Evolutionary conservation across 1,140 invertebrate genomes (phyloP), one percentile per base, ranked within the genome.

Genomic region (Bradysia coprophila): DNA sequence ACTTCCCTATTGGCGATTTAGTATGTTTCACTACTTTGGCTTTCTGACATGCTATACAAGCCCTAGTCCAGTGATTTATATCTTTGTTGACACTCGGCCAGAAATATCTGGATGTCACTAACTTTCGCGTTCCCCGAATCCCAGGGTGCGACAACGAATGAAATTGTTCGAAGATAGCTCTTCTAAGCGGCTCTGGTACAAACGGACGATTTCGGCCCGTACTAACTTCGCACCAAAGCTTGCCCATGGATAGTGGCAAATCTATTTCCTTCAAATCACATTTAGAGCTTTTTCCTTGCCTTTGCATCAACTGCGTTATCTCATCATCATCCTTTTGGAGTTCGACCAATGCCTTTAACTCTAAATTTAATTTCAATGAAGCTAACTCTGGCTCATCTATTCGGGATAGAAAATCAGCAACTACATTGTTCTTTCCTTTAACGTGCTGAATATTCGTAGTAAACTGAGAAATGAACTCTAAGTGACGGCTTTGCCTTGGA

Each of bases 21-120:
- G 38, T 43, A 42, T 49, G 48, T 18, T 46, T 4, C 0, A 11
- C n/a, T 21, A 60, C 46, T 44, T 61, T 60, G 10, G 43, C 6
- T 22, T 42, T 36, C 46, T 61, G 52, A 42, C 55, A 56, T 9
- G 32, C 19, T 3, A 50, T 28, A 39, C 53, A 57, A 5, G 10
- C 21, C 21, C 24, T 43, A 3, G 47, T 22, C n/a, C n/a, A n/a
- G n/a, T n/a, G n/a, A n/a, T n/a, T n/a, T n/a, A 21, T 43, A 40
- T 60, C 51, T 28, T 42, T 46, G 2, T 46, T 44, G 37, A 62
- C 50, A 3, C 18, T 16, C 1, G 53, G 56, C 56, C 59, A 60
- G 15, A 59, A 45, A 36, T 43, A 59, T 21, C 45, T 21, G 18
- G 42, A 3, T 4, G 41, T 37, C 2, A 59, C 42, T 0, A 53